Evolutionary conservation across 2,888 invertebrate species (phyloP).

Genomic region (Apamea crenata): DNA sequence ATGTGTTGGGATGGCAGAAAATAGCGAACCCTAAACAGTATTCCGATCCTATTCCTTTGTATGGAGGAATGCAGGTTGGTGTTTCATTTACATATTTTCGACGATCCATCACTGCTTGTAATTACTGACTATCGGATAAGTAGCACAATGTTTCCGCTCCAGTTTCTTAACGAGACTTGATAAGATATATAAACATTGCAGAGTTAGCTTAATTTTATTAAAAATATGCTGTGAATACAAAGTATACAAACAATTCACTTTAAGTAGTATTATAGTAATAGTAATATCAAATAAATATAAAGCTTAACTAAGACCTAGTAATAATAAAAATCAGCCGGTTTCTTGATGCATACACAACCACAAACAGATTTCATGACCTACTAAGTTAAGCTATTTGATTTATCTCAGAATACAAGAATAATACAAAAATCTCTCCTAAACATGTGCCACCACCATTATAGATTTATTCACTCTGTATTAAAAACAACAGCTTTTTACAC

Average conservation of each 20-base stretch:
- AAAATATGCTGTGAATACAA: conserved; percentile 5
- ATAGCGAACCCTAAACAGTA: conserved; percentile 92
- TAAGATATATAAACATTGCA: neutral
- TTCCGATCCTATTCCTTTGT: conserved; percentile 92
- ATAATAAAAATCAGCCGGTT: neutral
- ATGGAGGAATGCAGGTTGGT: conserved; percentile 93
- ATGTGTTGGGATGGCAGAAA: conserved; percentile 94
- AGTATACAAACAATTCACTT: neutral
- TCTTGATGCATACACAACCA: neutral
- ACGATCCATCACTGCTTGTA: conserved; percentile 5
- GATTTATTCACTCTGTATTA: neutral
- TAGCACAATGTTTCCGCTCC: conserved; percentile 36
- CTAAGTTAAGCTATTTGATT: neutral
- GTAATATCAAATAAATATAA: neutral
- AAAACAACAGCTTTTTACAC: too few species aligned
- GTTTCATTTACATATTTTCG: conserved; percentile 41
- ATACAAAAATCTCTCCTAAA: neutral
- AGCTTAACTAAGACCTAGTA: neutral
- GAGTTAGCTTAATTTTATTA: neutral
- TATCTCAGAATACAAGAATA: neutral
- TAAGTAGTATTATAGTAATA: neutral
- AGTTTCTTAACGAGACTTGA: conserved; percentile 25
- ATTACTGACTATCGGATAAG: conserved; percentile 8
- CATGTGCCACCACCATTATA: neutral
- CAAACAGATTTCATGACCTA: neutral